Base-by-base conservation (phyloP, 1,140 invertebrate genomes). In the Leptinotarsa lineolata region DNA sequence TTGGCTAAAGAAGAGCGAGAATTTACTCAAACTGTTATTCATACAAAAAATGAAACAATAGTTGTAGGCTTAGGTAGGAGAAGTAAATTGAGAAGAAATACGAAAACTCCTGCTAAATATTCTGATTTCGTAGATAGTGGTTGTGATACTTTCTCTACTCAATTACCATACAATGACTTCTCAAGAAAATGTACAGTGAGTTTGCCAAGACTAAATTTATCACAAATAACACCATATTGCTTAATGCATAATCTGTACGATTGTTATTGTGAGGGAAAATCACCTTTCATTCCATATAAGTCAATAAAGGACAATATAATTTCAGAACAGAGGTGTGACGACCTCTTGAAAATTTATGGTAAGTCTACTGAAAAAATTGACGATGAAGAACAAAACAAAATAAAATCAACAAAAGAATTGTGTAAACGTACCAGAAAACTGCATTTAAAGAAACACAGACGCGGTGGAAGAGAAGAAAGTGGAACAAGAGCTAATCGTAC, bases 11-110 rank as follows among this genome's bases (percentile, higher is more conserved):
- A 81, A 24, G 85, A 86, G 75, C 78, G 81, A 65, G 84, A 86
- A 76, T 86, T 86, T 78, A 83, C 82, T 2, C 84, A 85, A 73
- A 86, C 85, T 30, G 80, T 86, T 3, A 86, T 86, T 59, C 79
- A 81, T 48, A 80, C 83, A 12, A 83, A 84, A 30, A 77, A 86
- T 76, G 80, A 84, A 74, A 84, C 82, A 8, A 84, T 86, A 65
- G 78, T 86, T 30, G 78, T 86, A 44, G 84, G 84, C 16, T 78
- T 78, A 39, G 79, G 79, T 66, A 67, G 72, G 21, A 75, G 78
- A 65, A 75, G 74, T 66, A 79, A 82, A 74, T 67, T 75, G n/a
- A 81, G 81, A 58, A 80, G 84, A 74, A 78, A 77, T 45, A 75
- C 79, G 16, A 83, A 81, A 74, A 15, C 79, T 20, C 85, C 85